Evolutionary conservation across 2,113 vertebrate species (phyloP).

Genomic region (Hassar affinis): DNA sequence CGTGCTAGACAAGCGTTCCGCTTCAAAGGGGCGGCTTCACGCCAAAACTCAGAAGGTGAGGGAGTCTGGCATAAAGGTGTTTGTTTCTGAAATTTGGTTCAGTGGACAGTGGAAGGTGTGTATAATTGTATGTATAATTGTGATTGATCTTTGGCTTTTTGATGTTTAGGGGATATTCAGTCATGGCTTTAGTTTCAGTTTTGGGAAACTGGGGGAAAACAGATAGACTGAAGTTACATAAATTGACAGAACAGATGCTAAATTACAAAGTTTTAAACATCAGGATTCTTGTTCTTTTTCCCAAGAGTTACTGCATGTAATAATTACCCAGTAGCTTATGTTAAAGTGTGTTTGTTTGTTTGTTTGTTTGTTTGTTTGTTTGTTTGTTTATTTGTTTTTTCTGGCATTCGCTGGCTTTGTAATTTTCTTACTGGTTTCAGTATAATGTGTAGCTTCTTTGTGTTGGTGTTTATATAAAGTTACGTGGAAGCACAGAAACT

Average conservation of each 20-base stretch:
- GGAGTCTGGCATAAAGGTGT: neutral
- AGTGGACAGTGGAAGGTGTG: constrained; percentile 14
- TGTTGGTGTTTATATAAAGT: constrained; percentile 10
- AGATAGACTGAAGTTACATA: neutral
- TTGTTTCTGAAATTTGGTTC: neutral
- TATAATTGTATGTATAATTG: neutral
- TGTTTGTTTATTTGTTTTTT: neutral
- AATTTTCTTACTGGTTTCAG: neutral
- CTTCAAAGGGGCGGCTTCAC: constrained; percentile 85
- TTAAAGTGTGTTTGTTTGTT: neutral
- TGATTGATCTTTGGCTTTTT: neutral
- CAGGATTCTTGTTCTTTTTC: constrained; percentile 51
- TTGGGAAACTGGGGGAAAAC: neutral
- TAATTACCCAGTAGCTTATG: neutral
- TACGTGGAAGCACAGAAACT: constrained; percentile 28
- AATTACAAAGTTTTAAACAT: constrained; percentile 38
- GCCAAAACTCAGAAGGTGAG: constrained; percentile 96
- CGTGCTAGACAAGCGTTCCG: constrained; percentile 88
- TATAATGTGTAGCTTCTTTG: constrained; percentile 23
- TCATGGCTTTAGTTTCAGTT: neutral
- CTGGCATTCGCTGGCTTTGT: neutral
- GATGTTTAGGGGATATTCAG: neutral
- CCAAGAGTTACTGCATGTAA: constrained; percentile 38
- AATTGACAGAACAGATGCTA: neutral
- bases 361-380: neutral